Conservation (phyloP, 2,113 vertebrate species). For the Psophia crepitans region DNA sequence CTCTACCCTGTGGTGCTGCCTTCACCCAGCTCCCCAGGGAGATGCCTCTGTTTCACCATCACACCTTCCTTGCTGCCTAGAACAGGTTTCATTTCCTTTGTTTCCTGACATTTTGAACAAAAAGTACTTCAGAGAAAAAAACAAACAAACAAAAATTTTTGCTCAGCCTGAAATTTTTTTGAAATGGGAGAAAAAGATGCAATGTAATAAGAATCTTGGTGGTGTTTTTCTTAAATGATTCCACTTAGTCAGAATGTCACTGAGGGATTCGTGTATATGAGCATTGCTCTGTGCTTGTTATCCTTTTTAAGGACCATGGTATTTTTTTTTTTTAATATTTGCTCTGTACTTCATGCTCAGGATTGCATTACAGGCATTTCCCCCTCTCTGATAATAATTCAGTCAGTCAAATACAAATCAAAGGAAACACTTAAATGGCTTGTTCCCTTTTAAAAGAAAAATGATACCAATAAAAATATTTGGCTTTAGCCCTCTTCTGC, state of each 20-base stretch:
- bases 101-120: background rate
- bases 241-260: background rate
- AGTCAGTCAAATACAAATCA: slow-evolving; percentile 30
- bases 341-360: background rate
- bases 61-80: background rate
- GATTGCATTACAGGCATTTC: background rate
- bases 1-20: background rate
- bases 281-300: background rate
- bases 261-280: background rate
- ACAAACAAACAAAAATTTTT: background rate
- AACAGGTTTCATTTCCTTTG: background rate
- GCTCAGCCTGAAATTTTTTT: background rate
- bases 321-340: background rate
- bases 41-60: background rate
- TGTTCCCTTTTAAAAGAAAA: slow-evolving; percentile 4
- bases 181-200: background rate
- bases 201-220: background rate
- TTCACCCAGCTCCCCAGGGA: background rate
- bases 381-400: background rate
- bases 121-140: background rate
- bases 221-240: background rate
- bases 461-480: background rate
- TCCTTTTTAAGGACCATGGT: background rate
- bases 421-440: background rate
- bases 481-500: slow-evolving; percentile 4